These are phyloP conservation scores for Nyctalus aviator DNA, from an alignment of 2,797 vertebrate species.

Conservation along the genomic window DNA sequence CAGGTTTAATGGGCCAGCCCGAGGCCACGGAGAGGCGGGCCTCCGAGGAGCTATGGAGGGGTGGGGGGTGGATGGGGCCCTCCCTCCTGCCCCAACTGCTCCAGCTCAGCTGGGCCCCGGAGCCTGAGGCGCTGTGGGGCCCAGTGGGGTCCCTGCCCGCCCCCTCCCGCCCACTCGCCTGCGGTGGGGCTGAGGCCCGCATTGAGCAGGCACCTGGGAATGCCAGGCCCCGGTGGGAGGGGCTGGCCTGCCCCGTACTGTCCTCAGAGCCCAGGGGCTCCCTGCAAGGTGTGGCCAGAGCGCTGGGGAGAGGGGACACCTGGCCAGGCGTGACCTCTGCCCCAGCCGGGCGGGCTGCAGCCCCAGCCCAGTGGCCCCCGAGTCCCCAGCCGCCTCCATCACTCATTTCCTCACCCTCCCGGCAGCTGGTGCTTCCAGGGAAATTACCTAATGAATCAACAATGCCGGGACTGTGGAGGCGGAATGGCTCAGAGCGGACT, in stretches of 20 bases:
- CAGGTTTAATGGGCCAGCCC: conserved; percentile 86
- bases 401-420: conserved; percentile 92
- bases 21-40: conserved; percentile 83
- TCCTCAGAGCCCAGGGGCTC: conserved; percentile 85
- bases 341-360: conserved; percentile 85
- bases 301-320: conserved; percentile 57
- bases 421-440: conserved; percentile 96
- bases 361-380: conserved; percentile 80
- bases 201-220: conserved; percentile 85
- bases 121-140: conserved; percentile 52
- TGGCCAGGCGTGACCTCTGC: conserved; percentile 84
- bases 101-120: conserved; percentile 62
- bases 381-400: conserved; percentile 87
- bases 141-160: background rate
- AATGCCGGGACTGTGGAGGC: conserved; percentile 88
- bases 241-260: conserved; percentile 88
- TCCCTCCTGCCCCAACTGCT: background rate
- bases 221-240: conserved; percentile 78
- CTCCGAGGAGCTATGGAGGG: conserved; percentile 80
- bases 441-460: conserved; percentile 93
- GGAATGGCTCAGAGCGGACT: conserved; percentile 86
- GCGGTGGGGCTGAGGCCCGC: conserved; percentile 55
- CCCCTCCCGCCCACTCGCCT: conserved; percentile 52
- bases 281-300: conserved; percentile 78
- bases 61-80: background rate